phyloP scores from a whole-genome alignment of 35 echinoderm and acorn worm genomes.

The Patiria miniata region DNA sequence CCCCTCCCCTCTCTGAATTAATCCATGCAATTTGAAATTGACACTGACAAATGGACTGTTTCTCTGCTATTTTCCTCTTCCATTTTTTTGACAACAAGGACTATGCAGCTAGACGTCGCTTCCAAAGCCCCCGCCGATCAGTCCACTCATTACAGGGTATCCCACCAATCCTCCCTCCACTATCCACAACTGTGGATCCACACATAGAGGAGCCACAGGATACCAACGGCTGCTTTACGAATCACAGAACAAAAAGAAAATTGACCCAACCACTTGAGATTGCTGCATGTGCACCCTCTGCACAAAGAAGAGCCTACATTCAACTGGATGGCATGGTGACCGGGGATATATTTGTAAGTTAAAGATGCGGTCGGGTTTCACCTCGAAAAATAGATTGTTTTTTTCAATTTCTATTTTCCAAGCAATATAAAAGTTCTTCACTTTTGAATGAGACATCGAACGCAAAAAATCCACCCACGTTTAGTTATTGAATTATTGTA shows the following conservation, averaged over 20 bases:
- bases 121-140: background rate
- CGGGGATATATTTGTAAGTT: slow-evolving; percentile 7
- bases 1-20: no score
- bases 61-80: no score
- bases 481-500: background rate
- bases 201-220: background rate
- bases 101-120: background rate
- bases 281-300: background rate
- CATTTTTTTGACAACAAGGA: background rate
- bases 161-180: background rate
- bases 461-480: no score
- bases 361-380: no score
- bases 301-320: slow-evolving; percentile 2
- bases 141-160: background rate
- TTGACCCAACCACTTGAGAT: background rate
- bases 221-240: background rate
- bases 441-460: no score
- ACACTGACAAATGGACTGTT: no score
- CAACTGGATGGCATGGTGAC: background rate
- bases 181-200: background rate
- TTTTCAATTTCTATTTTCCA: background rate
- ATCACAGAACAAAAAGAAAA: background rate
- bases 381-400: no score
- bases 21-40: no score
- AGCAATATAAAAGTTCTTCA: no score